These are phyloP conservation scores for Piprites chloris DNA, from an alignment of 2,113 vertebrate genomes.

Conservation along the genomic window DNA sequence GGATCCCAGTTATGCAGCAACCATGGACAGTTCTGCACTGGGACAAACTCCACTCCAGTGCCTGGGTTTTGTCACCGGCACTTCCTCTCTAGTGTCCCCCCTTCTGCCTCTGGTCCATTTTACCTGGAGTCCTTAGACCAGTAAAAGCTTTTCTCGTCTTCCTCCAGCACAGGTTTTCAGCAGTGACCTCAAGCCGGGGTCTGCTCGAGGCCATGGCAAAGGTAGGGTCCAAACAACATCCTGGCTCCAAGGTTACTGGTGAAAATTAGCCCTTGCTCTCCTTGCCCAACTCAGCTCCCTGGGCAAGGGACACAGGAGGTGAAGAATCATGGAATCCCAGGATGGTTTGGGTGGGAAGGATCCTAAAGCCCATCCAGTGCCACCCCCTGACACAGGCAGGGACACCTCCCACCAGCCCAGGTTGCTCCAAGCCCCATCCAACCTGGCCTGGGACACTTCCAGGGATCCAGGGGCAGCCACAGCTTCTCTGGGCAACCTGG, in stretches of 20 bases:
- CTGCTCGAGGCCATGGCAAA: background rate
- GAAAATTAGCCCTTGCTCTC: background rate
- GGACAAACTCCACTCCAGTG: fast-evolving
- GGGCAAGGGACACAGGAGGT: background rate
- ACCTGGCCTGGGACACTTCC: background rate
- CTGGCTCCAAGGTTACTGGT: background rate
- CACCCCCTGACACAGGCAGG: background rate
- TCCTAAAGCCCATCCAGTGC: fast-evolving
- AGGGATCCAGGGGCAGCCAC: background rate
- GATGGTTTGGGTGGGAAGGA: background rate
- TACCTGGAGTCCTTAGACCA: background rate
- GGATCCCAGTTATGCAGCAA: background rate
- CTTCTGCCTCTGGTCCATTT: background rate
- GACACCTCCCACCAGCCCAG: background rate
- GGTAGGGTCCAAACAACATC: background rate
- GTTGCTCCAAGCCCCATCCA: background rate
- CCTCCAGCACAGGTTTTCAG: background rate
- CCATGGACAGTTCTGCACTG: background rate
- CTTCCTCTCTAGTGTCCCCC: background rate
- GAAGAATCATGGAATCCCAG: background rate
- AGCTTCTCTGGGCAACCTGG: background rate
- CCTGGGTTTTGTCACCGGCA: background rate
- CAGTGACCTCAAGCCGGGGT: background rate
- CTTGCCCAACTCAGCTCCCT: background rate
- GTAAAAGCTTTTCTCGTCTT: background rate